These are phyloP conservation scores for Colaptes auratus DNA, from an alignment of 2,113 vertebrate genomes.

Conservation along the genomic window DNA sequence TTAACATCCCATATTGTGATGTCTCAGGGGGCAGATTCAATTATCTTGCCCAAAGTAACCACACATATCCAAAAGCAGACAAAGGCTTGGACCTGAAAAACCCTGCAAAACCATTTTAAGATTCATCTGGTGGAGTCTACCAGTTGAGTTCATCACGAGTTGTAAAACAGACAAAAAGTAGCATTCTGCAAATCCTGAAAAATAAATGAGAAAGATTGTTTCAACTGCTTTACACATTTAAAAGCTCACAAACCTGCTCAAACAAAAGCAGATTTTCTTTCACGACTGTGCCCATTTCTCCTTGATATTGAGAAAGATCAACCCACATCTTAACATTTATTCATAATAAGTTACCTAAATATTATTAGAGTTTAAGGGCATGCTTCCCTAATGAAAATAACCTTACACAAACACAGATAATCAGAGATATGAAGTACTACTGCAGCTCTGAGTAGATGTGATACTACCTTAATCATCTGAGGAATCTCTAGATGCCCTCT, in stretches of 20 bases:
- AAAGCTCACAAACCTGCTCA: not conserved
- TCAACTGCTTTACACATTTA: not conserved
- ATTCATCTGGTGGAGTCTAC: not conserved
- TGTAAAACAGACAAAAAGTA: not conserved
- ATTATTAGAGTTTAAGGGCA: not conserved
- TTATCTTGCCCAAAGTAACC: not conserved
- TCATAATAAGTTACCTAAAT: not conserved
- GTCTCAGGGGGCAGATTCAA: not conserved
- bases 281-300: not conserved
- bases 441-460: not conserved
- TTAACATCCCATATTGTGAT: not conserved
- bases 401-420: not conserved
- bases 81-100: not conserved
- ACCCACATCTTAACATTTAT: not conserved
- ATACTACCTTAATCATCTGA: not conserved
- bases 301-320: not conserved
- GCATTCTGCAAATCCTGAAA: not conserved
- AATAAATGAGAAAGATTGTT: not conserved
- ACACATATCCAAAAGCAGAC: not conserved
- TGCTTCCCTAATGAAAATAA: constrained; percentile 20
- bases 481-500: not conserved
- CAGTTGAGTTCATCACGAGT: not conserved
- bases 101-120: not conserved
- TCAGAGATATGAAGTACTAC: not conserved
- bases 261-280: not conserved